phyloP scores from a whole-genome alignment of 2,888 invertebrate species.

The Omphaloscelis lunosa region DNA sequence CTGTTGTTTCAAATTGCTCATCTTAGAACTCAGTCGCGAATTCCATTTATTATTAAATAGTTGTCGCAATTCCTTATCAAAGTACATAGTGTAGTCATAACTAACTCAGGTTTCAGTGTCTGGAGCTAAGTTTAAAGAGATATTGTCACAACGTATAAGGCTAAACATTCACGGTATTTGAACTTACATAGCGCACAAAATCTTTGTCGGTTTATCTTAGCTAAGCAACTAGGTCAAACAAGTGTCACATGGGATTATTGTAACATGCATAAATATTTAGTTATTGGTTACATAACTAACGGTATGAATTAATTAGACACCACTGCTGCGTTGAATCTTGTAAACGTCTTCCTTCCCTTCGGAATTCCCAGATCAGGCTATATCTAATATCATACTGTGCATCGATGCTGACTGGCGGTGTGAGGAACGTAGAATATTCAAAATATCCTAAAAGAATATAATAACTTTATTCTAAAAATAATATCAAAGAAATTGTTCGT shows the following conservation, averaged over 20 bases:
- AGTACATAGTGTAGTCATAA: conserved; percentile 31
- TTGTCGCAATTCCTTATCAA: conserved; percentile 30
- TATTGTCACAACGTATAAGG: conserved; percentile 41
- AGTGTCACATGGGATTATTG: conserved; percentile 30
- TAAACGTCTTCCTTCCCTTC: neutral
- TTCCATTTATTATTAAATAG: conserved; percentile 30
- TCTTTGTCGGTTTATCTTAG: conserved; percentile 20
- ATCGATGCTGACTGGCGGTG: neutral
- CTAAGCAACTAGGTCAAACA: conserved; percentile 48
- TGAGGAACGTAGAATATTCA: neutral
- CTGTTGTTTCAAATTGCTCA: conserved; percentile 30
- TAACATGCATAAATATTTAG: conserved; percentile 25
- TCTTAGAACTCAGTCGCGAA: conserved; percentile 7
- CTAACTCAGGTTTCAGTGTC: conserved; percentile 27
- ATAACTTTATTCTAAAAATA: conserved; percentile 18
- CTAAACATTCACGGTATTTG: conserved; percentile 22
- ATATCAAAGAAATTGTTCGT: conserved; percentile 28
- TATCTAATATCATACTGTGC: neutral
- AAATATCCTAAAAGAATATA: neutral
- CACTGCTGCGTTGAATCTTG: conserved; percentile 9
- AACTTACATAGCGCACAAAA: conserved; percentile 18
- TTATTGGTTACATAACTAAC: conserved; percentile 21
- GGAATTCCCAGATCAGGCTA: conserved; percentile 6
- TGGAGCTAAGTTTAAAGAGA: conserved; percentile 23
- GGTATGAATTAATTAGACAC: conserved; percentile 31